Conservation (phyloP, 2,797 vertebrate species). For the Epinephelus malabaricus region DNA sequence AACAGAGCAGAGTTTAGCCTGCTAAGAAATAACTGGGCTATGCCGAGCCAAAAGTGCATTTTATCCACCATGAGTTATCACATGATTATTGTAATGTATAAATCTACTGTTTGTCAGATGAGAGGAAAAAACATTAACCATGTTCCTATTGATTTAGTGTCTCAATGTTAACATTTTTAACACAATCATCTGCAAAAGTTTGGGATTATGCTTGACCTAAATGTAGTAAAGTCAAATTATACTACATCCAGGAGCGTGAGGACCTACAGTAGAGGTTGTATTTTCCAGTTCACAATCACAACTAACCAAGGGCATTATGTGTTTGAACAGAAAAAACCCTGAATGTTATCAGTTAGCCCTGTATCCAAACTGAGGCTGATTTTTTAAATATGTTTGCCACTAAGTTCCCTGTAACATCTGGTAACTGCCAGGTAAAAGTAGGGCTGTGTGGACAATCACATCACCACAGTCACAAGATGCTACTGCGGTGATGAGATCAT, state of each 20-base stretch:
- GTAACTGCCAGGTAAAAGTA: neutral
- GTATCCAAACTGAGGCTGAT: conserved; percentile 4
- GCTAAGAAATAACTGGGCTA: neutral
- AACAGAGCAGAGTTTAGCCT: neutral
- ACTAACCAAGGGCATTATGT: neutral
- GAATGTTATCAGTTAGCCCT: neutral
- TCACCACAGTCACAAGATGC: too few species aligned
- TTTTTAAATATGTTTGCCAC: neutral
- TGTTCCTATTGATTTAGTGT: neutral
- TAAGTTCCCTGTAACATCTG: neutral
- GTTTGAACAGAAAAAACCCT: neutral
- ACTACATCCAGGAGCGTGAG: too few species aligned
- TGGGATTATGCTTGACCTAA: neutral
- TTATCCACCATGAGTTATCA: too few species aligned
- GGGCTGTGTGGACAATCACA: too few species aligned
- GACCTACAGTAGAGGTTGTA: neutral
- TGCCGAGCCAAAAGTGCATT: neutral
- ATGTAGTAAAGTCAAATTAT: too few species aligned
- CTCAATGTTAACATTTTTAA: too few species aligned
- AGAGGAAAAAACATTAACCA: neutral
- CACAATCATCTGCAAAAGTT: neutral
- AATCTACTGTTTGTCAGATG: neutral
- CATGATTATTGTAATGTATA: neutral
- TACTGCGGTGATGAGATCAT: too few species aligned
- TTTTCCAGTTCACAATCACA: neutral